Evolutionary conservation across 92 coral and sea anemone species (phyloP).

Genomic region (Desmophyllum pertusum): DNA sequence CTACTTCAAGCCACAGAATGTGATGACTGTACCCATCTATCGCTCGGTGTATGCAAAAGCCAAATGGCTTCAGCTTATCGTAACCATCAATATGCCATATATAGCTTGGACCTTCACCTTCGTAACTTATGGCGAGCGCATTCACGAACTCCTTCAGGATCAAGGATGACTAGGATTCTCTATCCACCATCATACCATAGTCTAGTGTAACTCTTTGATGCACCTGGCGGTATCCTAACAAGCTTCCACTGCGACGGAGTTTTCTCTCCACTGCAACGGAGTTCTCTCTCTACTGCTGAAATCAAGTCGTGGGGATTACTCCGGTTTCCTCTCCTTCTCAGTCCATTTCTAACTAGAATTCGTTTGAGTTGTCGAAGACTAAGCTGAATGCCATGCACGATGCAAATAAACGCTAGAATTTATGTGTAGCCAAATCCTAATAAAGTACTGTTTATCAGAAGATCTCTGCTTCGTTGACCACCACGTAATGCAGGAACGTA

Average conservation of each 20-base stretch:
- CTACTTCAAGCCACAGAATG: conserved; percentile 70
- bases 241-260: conserved; percentile 54
- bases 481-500: conserved; percentile 42
- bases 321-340: conserved; percentile 45
- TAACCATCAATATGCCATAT: conserved; percentile 66
- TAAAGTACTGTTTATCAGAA: conserved; percentile 48
- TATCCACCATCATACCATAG: conserved; percentile 48
- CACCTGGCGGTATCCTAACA: conserved; percentile 72
- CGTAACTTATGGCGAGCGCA: conserved; percentile 58
- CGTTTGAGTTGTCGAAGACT: conserved; percentile 63
- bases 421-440: conserved; percentile 65
- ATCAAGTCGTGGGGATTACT: conserved; percentile 44
- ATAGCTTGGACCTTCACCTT: conserved; percentile 58
- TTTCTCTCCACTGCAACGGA: conserved; percentile 62
- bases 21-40: conserved; percentile 35
- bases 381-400: conserved; percentile 58
- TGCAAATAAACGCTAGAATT: conserved; percentile 60
- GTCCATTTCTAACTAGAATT: conserved; percentile 38
- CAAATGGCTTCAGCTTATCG: conserved; percentile 39
- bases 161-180: conserved; percentile 58
- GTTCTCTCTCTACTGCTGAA: conserved; percentile 61
- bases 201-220: conserved; percentile 64
- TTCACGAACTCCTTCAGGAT: conserved; percentile 60
- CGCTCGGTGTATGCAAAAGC: background rate
- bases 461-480: conserved; percentile 28